Evolutionary conservation across 2,888 invertebrate genomes (phyloP).

Genomic region (Calameuta idolon): DNA sequence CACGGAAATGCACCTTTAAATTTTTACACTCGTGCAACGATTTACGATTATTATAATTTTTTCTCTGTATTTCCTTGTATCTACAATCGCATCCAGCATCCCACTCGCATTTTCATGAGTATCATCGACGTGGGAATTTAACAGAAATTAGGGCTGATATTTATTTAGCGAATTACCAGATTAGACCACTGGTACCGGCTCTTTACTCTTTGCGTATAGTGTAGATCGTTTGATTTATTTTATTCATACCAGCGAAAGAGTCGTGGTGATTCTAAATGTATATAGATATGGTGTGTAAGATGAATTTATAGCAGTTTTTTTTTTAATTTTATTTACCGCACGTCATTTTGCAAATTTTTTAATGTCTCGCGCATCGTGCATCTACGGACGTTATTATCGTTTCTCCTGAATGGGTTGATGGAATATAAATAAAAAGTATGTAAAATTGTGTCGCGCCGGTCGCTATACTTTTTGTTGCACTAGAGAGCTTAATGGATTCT

Average conservation of each 20-base stretch:
- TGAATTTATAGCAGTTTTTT: not conserved
- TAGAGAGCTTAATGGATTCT: not conserved
- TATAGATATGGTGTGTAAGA: not conserved
- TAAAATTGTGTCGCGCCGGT: not conserved
- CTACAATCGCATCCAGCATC: no score
- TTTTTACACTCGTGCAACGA: not conserved
- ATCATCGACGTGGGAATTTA: not conserved
- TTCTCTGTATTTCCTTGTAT: not conserved
- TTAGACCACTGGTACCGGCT: not conserved
- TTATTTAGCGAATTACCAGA: not conserved
- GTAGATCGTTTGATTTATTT: not conserved
- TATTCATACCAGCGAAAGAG: not conserved
- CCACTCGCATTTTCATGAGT: not conserved
- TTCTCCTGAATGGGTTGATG: not conserved
- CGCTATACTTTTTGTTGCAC: not conserved
- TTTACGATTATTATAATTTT: not conserved
- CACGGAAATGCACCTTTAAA: not conserved
- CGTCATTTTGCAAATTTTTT: not conserved
- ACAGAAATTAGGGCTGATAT: not conserved
- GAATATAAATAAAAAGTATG: not conserved
- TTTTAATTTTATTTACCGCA: not conserved
- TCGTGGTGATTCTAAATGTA: not conserved
- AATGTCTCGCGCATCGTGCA: not conserved
- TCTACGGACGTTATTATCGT: not conserved
- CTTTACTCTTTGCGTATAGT: not conserved